Evolutionary conservation across 1,140 invertebrate species (phyloP).

Genomic region (Zaprionus camerounensis): DNA sequence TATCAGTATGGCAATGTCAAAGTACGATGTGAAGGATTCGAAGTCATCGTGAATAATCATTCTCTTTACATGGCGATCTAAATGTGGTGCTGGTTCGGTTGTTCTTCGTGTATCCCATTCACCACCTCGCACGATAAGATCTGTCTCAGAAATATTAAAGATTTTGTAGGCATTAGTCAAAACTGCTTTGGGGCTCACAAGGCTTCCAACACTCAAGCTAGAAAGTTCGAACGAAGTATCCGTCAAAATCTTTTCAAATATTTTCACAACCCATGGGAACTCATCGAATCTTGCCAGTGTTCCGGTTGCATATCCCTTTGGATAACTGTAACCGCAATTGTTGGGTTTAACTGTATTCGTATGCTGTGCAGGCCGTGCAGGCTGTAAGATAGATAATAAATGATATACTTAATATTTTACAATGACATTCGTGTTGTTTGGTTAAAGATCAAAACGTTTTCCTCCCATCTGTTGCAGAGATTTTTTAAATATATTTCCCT

Average conservation of each 20-base stretch:
- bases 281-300: neutral
- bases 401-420: too few species aligned
- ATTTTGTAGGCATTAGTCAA: neutral
- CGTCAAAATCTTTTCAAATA: neutral
- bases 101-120: neutral
- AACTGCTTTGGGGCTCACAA: neutral
- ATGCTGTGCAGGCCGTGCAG: too few species aligned
- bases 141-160: neutral
- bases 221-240: neutral
- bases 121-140: neutral
- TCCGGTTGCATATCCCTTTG: rapidly evolving
- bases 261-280: neutral
- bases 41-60: neutral
- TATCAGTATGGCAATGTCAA: neutral
- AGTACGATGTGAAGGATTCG: neutral
- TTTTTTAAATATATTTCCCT: neutral
- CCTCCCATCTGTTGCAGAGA: too few species aligned
- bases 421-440: too few species aligned
- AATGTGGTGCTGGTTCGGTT: neutral
- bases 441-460: too few species aligned
- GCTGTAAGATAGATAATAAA: too few species aligned
- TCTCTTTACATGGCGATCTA: neutral
- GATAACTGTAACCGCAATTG: neutral
- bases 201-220: neutral
- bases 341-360: neutral